Base-by-base conservation (phyloP, 2,113 vertebrate species). In the Ammospiza nelsoni region DNA sequence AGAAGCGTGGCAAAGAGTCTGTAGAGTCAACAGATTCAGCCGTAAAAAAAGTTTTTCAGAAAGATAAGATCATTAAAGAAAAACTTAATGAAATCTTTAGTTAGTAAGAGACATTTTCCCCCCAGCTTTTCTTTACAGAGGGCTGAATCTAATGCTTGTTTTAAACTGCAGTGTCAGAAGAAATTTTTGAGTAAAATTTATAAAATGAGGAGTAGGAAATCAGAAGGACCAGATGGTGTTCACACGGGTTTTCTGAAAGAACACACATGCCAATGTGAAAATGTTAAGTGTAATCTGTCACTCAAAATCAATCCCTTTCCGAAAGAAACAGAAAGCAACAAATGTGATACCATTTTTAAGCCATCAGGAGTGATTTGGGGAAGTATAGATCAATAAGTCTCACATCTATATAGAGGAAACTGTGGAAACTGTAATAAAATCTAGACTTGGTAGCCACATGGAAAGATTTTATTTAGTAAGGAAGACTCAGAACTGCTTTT, bases 231-330 rank as follows among this genome's bases (percentile, higher is more conserved):
- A 94, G 88, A 88, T 76, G 94, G 82, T 54, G 55, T 57, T 90
- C 87, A 37, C 75, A 15, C 4, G 0, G 17, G 46, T 63, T 85
- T 83, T 93, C 90, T 66, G 63, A 88, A 90, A 74, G 51, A 93
- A 65, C 5, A 2, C 58, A 85, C 13, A 1, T 82, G 67, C 76
- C 59, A 72, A 35, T 35, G 37, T 87, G 87, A 91, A 93, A 91
- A 84, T 85, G 82, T 65, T 92, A 52, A 41, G 37, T 94, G 81
- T 94, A 84, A 87, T 67, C 87, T 95, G 90, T 88, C 90, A 58
- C 63, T 90, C 88, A 73, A 91, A 94, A 94, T 94, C 85, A 83
- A 18, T 69, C 46, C 83, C 15, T 66, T 82, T 76, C 66, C 46
- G 37, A 79, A 41, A 85, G 75, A 79, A 93, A 61, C 51, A 85